Conservation (phyloP, 2,888 invertebrate genomes). For the Tenthredo scrophulariae region DNA sequence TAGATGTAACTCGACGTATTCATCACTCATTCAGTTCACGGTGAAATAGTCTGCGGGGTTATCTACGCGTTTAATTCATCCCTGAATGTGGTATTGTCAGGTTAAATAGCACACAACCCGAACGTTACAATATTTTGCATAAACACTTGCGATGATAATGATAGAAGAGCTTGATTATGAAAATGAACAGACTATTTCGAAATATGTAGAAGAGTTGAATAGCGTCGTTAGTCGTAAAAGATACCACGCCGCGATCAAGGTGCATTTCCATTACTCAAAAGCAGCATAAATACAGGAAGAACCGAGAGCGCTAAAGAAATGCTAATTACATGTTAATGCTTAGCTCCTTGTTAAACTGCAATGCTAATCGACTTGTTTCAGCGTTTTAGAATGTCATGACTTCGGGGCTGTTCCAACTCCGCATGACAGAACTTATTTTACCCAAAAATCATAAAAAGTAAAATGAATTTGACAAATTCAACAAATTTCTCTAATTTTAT, state of each 20-base stretch:
- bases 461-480: no score
- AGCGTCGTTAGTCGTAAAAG: neutral
- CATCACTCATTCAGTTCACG: neutral
- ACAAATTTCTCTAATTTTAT: constrained; percentile 54
- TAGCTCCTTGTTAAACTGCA: neutral
- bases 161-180: neutral
- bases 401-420: neutral
- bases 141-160: neutral
- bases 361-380: neutral
- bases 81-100: neutral
- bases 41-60: neutral
- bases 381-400: neutral
- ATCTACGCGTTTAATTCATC: neutral
- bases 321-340: constrained; percentile 14
- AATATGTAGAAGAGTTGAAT: neutral
- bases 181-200: neutral
- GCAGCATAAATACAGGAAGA: neutral
- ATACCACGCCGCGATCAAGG: neutral
- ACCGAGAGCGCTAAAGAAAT: neutral
- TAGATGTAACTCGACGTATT: neutral
- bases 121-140: neutral
- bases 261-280: neutral
- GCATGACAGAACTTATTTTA: no score
- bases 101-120: neutral
- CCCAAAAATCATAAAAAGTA: no score